Conservation (phyloP, 2,888 invertebrate genomes). For the Xylocampa areola region DNA sequence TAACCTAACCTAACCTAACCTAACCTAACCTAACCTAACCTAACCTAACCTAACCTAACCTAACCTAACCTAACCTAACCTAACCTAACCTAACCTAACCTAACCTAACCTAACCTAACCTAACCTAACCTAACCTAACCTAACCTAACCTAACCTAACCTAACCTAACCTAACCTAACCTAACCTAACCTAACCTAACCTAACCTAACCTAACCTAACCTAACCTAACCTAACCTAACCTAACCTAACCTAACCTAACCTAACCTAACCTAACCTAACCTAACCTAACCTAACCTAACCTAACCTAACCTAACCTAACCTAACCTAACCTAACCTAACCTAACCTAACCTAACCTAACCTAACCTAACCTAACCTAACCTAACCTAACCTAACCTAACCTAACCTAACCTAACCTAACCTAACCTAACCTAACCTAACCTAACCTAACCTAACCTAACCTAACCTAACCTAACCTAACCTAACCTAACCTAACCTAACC, state of each 20-base stretch:
- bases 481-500: constrained; percentile 5
- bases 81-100: constrained; percentile 5
- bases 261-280: constrained; percentile 5
- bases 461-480: constrained; percentile 5
- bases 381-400: constrained; percentile 5
- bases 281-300: constrained; percentile 5
- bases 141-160: constrained; percentile 5
- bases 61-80: constrained; percentile 5
- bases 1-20: constrained; percentile 5
- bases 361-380: constrained; percentile 5
- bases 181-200: constrained; percentile 5
- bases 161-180: constrained; percentile 5
- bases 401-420: constrained; percentile 3
- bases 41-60: constrained; percentile 5
- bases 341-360: constrained; percentile 5
- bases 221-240: constrained; percentile 5
- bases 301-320: constrained; percentile 5
- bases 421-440: constrained; percentile 5
- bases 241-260: constrained; percentile 5
- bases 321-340: constrained; percentile 5
- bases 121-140: constrained; percentile 3
- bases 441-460: constrained; percentile 5
- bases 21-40: constrained; percentile 5
- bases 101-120: constrained; percentile 5
- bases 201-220: constrained; percentile 5